Evolutionary conservation across 53 echinoderm and acorn worm species (phyloP).

Genomic region (Stichopus horrens): DNA sequence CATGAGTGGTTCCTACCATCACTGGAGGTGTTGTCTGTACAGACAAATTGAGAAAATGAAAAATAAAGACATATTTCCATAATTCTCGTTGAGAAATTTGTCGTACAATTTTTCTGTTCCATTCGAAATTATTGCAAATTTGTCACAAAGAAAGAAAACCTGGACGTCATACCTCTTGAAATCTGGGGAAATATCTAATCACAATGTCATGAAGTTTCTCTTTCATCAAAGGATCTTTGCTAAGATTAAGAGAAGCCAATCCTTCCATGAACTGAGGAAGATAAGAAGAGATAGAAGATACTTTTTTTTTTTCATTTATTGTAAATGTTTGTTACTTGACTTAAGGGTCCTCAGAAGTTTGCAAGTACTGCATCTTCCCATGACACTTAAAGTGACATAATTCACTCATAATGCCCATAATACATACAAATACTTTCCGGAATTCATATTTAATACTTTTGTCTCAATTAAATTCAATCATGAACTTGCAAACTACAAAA

Average conservation of each 20-base stretch:
- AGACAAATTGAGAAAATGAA: not conserved
- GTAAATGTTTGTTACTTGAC: no score
- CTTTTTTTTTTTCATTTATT: no score
- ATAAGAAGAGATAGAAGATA: not conserved
- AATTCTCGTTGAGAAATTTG: not conserved
- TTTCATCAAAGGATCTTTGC: slow-evolving; percentile 74
- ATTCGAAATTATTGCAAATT: no score
- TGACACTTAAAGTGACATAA: no score
- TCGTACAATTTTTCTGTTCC: not conserved
- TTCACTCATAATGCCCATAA: no score
- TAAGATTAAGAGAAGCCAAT: slow-evolving; percentile 64
- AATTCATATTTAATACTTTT: no score
- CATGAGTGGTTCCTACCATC: not conserved
- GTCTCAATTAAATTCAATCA: no score
- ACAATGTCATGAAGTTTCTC: slow-evolving; percentile 81
- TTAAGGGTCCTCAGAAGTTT: no score
- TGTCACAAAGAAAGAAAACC: no score
- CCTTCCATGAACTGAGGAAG: slow-evolving; percentile 82
- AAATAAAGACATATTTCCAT: not conserved
- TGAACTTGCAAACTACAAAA: no score
- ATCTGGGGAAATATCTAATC: slow-evolving; percentile 75
- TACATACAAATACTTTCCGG: no score
- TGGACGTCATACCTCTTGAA: slow-evolving; percentile 55
- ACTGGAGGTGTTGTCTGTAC: slow-evolving; percentile 35
- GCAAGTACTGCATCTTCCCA: not conserved